These are phyloP conservation scores for Trialeurodes vaporariorum DNA, from an alignment of 1,140 invertebrate genomes.

Conservation along the genomic window DNA sequence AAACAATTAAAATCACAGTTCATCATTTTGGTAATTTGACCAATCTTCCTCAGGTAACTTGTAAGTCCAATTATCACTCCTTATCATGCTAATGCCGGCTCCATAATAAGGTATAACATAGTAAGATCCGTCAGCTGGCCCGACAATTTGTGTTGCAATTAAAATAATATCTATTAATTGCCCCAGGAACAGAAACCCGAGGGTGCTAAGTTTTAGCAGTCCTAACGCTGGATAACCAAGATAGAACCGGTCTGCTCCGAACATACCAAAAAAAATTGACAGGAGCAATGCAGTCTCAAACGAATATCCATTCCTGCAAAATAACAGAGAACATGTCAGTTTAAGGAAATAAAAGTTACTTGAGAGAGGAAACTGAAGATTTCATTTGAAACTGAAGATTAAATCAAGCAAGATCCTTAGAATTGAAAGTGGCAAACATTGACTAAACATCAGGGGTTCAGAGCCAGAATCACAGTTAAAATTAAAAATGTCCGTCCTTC, in stretches of 20 bases:
- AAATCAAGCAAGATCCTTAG: no score
- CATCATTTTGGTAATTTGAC: slow-evolving; percentile 32
- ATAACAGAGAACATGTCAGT: slow-evolving; percentile 4
- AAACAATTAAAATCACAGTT: slow-evolving; percentile 17
- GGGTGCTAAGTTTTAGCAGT: slow-evolving; percentile 83
- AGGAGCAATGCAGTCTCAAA: slow-evolving; percentile 84
- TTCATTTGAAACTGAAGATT: no score
- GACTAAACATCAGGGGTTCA: no score
- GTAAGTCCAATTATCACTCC: slow-evolving; percentile 76
- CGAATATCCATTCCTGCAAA: slow-evolving; percentile 79
- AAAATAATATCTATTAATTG: slow-evolving; percentile 90
- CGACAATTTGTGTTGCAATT: slow-evolving; percentile 84
- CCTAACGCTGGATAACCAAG: slow-evolving; percentile 92
- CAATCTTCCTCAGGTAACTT: slow-evolving; percentile 70
- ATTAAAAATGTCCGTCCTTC: no score
- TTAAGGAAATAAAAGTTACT: no score
- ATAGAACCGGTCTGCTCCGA: slow-evolving; percentile 95
- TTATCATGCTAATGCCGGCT: slow-evolving; percentile 64
- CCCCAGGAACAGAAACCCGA: slow-evolving; percentile 94
- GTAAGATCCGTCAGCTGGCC: slow-evolving; percentile 91
- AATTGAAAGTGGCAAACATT: no score
- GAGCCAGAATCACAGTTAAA: no score
- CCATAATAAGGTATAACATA: slow-evolving; percentile 93
- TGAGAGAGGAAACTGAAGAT: no score
- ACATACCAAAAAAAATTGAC: slow-evolving; percentile 92